Evolutionary conservation across 2,888 invertebrate genomes (phyloP), one percentile per base, ranked within the genome.

Genomic region (Chrysolina americana): DNA sequence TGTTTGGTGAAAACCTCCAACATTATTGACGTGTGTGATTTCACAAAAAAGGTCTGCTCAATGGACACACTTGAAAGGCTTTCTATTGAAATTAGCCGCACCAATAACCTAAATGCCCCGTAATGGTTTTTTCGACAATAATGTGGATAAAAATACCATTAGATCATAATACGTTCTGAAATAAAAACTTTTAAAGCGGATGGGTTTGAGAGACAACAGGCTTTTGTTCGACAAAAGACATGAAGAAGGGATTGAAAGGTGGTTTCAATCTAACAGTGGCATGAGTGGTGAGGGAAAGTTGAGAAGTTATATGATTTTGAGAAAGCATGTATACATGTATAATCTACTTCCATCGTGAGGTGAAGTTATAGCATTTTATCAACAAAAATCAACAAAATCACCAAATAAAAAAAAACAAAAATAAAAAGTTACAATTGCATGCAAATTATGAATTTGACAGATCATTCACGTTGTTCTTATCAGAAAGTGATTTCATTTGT

Each of bases 41-140:
- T 75, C 56, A 75, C 70, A 76, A 75, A 78, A 73, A 75, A 73
- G 50, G 69, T 64, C 65, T 65, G 66, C 75, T 80, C 70, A 76
- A 79, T 78, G 80, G 80, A 77, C 81, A 78, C 74, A 77, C 78
- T 77, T 77, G 77, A 82, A 81, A 82, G 81, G 73, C 76, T 80
- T 78, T 81, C 80, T 81, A 79, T 82, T 75, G 76, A 78, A 80
- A 81, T 80, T 78, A 79, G 77, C 68, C 80, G 81, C 81, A 80
- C 80, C 81, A 80, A 79, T 81, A 80, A 80, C 74, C 80, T 78
- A 80, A 82, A 80, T 81, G 80, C 77, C 72, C 74, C 71, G 76
- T 79, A 79, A 80, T 77, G 75, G 77, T 75, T 76, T 76, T 77
- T 78, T 76, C 73, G 74, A 77, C 74, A 74, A 78, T 68, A 66